Percentiles rank a stretch among this genome's conserved stretches.
phyloP scores from a whole-genome alignment of 2,888 invertebrate species.

The Argyresthia albistria region DNA sequence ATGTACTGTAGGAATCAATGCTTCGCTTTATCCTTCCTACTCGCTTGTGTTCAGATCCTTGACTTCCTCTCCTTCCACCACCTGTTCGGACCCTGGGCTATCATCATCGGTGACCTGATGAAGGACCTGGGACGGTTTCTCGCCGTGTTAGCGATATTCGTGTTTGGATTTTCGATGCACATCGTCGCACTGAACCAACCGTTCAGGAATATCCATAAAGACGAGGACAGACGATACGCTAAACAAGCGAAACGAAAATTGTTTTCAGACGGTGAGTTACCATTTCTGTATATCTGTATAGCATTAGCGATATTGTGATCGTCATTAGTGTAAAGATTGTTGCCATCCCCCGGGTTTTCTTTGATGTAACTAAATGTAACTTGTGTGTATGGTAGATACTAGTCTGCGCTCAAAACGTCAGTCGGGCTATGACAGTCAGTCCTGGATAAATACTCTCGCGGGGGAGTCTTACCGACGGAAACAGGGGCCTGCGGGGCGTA shows the following conservation, averaged over 20 bases:
- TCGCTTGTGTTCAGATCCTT: constrained; percentile 97
- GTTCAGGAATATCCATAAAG: constrained; percentile 78
- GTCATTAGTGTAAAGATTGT: too few species aligned
- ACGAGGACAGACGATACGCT: constrained; percentile 73
- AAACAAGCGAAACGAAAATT: constrained; percentile 65
- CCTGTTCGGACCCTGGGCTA: constrained; percentile 99
- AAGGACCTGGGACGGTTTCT: constrained; percentile 97
- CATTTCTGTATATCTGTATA: constrained; percentile 16
- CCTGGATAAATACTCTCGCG: constrained; percentile 39
- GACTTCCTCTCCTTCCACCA: constrained; percentile 99
- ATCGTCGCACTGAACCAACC: constrained; percentile 97
- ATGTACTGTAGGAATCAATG: constrained; percentile 98
- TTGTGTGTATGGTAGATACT: constrained; percentile 32
- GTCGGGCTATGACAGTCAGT: constrained; percentile 37
- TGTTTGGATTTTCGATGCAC: constrained; percentile 98
- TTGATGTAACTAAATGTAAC: background rate
- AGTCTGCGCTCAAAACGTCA: constrained; percentile 58
- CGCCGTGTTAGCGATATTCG: constrained; percentile 97
- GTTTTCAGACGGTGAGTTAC: constrained; percentile 82
- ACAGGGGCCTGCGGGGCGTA: constrained; percentile 76
- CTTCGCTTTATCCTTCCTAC: constrained; percentile 93
- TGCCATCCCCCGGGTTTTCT: background rate
- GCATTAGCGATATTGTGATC: too few species aligned
- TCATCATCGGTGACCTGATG: constrained; percentile 96
- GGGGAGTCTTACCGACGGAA: constrained; percentile 74